Evolutionary conservation across 2,888 invertebrate genomes (phyloP), one percentile per base, ranked within the genome.

Genomic region (Hirudinaria manillensis): DNA sequence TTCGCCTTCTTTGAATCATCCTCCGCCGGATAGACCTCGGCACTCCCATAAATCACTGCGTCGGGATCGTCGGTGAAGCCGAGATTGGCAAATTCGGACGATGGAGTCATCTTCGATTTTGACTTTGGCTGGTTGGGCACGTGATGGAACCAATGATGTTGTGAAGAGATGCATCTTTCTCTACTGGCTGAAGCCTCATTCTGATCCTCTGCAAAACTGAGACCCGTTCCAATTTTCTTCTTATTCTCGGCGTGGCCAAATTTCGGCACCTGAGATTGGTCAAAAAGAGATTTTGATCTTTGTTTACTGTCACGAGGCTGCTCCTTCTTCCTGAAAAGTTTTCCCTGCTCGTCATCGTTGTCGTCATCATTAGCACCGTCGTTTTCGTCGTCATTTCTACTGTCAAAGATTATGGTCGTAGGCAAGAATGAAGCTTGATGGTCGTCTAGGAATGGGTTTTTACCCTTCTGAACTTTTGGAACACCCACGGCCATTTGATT

Each of bases 1-100:
- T 27, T 55, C 32, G 27, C 24, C 36, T 29, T 56, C 29, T 51
- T 29, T 24, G 21, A 27, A 51, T 29, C 45, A 29, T 24, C 19
- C 32, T 72, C 55, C 72, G 7, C 38, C 29, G 3, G 21, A 24
- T 24, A 21, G 10, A 24, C 36, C 38, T 38, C 56, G 4, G 61
- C 55, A 16, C 34, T 34, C 19, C 34, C 73, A 21, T 24, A 16
- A 10, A 36, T 61, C 7, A 61, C 7, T 2, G 67, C 67, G 51
- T 76, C 76, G 6, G 76, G 76, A 45, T 76, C 76, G 45, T 76
- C 76, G 0, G 76, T 76, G 72, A 76, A 76, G 66, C 76, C 76
- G n/a, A 73, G 51, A 32, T 76, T 76, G 7, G 76, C 72, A 56
- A 76, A 76, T 32, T 76, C 72, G 4, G 76, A 76, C 51, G 45